These are phyloP conservation scores for Liolophura sinensis DNA, from an alignment of 1,140 invertebrate species.

Conservation along the genomic window DNA sequence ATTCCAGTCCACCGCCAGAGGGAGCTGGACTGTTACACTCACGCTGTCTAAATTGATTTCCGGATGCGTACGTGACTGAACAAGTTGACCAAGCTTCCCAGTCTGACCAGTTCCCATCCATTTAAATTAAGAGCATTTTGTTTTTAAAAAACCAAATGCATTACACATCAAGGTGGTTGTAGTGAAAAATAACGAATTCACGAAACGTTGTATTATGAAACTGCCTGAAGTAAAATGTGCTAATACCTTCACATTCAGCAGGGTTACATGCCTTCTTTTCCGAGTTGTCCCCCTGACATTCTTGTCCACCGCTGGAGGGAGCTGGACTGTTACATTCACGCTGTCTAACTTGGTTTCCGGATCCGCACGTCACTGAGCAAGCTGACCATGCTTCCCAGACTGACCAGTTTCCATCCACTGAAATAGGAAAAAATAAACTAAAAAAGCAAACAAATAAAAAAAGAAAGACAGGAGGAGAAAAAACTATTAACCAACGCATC, in stretches of 20 bases:
- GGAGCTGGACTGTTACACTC: slow-evolving; percentile 23
- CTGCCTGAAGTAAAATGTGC: no score
- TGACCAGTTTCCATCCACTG: slow-evolving; percentile 42
- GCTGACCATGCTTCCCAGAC: slow-evolving; percentile 35
- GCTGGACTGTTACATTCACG: slow-evolving; percentile 51
- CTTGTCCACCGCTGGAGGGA: slow-evolving; percentile 74
- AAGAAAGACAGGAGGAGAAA: no score
- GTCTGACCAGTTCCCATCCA: slow-evolving; percentile 27
- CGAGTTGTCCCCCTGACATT: slow-evolving; percentile 49
- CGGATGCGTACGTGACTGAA: slow-evolving; percentile 36
- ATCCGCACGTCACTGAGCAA: slow-evolving; percentile 43
- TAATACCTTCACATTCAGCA: no score
- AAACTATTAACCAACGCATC: no score
- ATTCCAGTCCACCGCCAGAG: slow-evolving; percentile 20
- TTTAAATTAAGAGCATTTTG: slow-evolving; percentile 10
- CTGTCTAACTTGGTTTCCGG: slow-evolving; percentile 29
- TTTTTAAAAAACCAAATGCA: background rate
- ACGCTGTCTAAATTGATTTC: slow-evolving; percentile 17
- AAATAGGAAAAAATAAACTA: background rate
- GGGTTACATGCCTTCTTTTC: no score
- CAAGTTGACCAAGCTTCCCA: slow-evolving; percentile 36
- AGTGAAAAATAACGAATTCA: no score
- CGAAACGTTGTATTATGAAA: no score
- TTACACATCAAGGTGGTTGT: no score
- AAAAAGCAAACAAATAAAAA: no score